phyloP scores from a whole-genome alignment of 1,140 invertebrate genomes.

The Andrena cerasifolii region DNA sequence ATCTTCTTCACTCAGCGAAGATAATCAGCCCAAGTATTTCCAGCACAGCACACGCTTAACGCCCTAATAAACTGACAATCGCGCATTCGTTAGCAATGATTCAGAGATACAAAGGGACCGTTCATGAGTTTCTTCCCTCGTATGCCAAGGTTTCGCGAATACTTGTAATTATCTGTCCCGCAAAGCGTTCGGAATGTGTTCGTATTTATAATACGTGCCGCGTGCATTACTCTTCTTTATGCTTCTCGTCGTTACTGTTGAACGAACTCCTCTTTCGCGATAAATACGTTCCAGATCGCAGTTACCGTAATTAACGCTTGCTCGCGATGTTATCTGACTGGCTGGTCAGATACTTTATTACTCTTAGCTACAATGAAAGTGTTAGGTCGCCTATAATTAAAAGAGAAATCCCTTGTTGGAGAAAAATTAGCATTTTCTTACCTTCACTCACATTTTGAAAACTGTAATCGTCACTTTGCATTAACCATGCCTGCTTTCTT shows the following conservation, averaged over 20 bases:
- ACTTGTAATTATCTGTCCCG: background rate
- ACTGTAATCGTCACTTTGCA: no score
- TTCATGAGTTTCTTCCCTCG: background rate
- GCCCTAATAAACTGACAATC: background rate
- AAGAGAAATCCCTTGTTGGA: no score
- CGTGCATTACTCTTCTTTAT: slow-evolving; percentile 11
- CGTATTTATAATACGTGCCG: background rate
- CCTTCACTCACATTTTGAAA: no score
- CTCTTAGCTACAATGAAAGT: slow-evolving; percentile 46
- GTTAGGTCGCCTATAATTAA: no score
- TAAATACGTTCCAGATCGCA: background rate
- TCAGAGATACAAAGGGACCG: background rate
- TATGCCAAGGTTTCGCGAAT: slow-evolving; percentile 13
- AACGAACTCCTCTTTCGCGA: slow-evolving; percentile 6
- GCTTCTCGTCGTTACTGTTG: background rate
- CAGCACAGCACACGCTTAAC: background rate
- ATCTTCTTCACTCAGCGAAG: background rate
- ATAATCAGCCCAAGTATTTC: background rate
- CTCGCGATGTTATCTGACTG: slow-evolving; percentile 35
- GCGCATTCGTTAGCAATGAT: background rate
- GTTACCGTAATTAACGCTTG: slow-evolving; percentile 8
- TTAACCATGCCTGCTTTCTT: no score
- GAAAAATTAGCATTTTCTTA: no score
- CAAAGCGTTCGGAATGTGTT: slow-evolving; percentile 1
- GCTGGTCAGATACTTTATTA: slow-evolving; percentile 49